phyloP scores from a whole-genome alignment of 2,113 vertebrate species.

The Gasterosteus aculeatus region DNA sequence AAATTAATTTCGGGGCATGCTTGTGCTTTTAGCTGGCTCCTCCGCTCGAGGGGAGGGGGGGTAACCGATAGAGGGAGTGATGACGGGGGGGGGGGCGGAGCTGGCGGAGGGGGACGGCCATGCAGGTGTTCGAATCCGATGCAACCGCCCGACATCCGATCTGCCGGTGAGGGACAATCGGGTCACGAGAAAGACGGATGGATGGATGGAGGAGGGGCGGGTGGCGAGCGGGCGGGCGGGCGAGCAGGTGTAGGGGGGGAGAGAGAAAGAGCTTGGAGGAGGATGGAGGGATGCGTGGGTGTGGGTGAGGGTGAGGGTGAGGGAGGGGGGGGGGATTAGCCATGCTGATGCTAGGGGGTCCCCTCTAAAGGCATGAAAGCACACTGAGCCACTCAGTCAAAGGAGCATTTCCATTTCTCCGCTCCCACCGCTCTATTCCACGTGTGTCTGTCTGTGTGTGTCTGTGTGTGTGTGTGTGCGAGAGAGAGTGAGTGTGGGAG shows the following conservation, averaged over 20 bases:
- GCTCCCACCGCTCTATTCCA: constrained; percentile 53
- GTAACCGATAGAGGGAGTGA: not conserved
- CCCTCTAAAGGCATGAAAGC: constrained; percentile 50
- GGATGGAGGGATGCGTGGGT: constrained; percentile 17
- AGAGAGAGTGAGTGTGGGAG: not conserved
- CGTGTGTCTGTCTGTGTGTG: constrained; percentile 26
- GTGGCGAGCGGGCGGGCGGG: too few species aligned
- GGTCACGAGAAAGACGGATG: not conserved
- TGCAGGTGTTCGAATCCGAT: constrained; percentile 41
- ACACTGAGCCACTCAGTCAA: constrained; percentile 56
- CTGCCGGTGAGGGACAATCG: not conserved
- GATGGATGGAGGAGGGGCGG: not conserved
- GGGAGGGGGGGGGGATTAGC: constrained; percentile 46
- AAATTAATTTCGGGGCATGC: constrained; percentile 83
- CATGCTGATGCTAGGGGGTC: constrained; percentile 44
- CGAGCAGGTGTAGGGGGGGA: constrained; percentile 5
- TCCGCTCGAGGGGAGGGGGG: constrained; percentile 35
- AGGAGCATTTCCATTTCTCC: constrained; percentile 55
- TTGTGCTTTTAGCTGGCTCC: constrained; percentile 72
- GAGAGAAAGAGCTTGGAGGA: not conserved
- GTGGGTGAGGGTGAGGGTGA: constrained; percentile 1
- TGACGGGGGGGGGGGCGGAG: constrained; percentile 19
- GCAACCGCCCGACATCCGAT: not conserved
- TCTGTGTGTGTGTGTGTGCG: constrained; percentile 1
- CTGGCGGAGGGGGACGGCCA: constrained; percentile 27